phyloP scores from a whole-genome alignment of 2,797 vertebrate species.

The Sebastes itinus region DNA sequence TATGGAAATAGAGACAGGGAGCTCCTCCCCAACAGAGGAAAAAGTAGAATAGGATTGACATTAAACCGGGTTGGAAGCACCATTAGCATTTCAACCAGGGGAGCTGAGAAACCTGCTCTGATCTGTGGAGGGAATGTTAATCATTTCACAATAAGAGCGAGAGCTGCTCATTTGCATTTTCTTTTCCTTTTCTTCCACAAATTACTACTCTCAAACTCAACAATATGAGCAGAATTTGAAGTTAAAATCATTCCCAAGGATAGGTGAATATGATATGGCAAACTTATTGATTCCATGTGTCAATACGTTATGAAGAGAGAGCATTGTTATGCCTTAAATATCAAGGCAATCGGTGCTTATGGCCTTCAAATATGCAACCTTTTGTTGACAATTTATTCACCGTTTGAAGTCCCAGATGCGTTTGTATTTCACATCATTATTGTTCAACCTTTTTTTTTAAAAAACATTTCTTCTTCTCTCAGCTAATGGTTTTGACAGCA shows the following conservation, averaged over 20 bases:
- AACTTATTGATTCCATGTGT: constrained; percentile 24
- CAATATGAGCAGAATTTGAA: constrained; percentile 33
- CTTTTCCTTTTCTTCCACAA: constrained; percentile 14
- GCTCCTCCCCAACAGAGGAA: constrained; percentile 61
- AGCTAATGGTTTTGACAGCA: constrained; percentile 1
- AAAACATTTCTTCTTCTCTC: not conserved
- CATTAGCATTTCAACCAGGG: constrained; percentile 84
- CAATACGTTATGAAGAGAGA: constrained; percentile 9
- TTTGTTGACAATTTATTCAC: constrained; percentile 12
- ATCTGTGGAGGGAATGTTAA: constrained; percentile 82
- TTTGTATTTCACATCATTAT: constrained; percentile 15
- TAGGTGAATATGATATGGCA: not conserved
- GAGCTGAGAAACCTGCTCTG: constrained; percentile 73
- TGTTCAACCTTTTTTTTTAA: not conserved
- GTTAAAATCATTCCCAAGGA: constrained; percentile 18
- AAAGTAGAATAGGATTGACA: constrained; percentile 69
- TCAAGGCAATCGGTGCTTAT: constrained; percentile 3
- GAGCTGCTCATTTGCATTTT: constrained; percentile 68
- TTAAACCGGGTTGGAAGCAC: constrained; percentile 70
- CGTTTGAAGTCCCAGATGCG: not conserved
- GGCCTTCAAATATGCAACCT: constrained; percentile 13
- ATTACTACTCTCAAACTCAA: constrained; percentile 32
- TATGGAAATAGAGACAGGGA: constrained; percentile 63
- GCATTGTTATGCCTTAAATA: constrained; percentile 3
- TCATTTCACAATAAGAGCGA: constrained; percentile 72